These are phyloP conservation scores for Mya arenaria DNA, from an alignment of 1,140 invertebrate species.

Conservation along the genomic window DNA sequence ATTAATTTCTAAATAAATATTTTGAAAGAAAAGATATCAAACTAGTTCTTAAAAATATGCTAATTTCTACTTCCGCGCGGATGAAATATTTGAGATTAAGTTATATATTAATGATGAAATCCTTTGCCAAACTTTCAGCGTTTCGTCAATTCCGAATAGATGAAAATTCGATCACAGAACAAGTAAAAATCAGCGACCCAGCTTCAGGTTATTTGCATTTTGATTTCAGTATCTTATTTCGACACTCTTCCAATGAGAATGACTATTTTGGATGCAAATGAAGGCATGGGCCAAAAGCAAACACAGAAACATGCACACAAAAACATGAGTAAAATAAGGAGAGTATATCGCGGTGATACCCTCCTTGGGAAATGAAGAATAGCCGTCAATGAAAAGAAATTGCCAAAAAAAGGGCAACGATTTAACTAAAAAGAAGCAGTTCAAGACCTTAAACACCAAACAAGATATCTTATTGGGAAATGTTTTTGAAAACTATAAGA, in stretches of 20 bases:
- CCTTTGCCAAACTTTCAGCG: no score
- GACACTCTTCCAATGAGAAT: not conserved
- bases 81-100: no score
- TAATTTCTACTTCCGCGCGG: no score
- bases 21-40: no score
- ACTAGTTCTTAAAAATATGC: no score
- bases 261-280: not conserved
- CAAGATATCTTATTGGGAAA: not conserved
- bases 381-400: not conserved
- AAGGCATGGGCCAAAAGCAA: not conserved
- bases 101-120: no score
- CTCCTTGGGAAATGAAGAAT: not conserved
- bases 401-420: not conserved
- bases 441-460: not conserved
- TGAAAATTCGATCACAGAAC: no score
- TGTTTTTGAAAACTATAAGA: not conserved
- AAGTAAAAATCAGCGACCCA: not conserved
- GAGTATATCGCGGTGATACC: not conserved
- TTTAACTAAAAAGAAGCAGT: not conserved
- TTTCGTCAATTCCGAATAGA: no score
- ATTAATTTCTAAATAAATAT: no score
- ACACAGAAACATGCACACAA: not conserved
- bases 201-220: not conserved
- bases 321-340: not conserved
- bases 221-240: not conserved